Conservation (phyloP, 2,888 invertebrate genomes). For the Emesis furor region DNA sequence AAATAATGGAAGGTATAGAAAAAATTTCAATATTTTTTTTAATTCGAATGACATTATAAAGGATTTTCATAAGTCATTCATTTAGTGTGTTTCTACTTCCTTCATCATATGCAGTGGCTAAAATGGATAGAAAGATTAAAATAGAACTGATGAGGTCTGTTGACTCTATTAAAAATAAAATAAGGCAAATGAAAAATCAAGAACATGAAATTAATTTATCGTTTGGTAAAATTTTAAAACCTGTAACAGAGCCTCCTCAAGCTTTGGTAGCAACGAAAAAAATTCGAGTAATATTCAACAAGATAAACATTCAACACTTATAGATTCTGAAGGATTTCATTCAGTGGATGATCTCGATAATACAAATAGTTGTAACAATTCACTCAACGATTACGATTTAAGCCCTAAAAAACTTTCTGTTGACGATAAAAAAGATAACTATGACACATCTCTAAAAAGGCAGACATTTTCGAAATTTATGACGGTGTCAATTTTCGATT, state of each 20-base stretch:
- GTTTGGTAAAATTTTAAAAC: conserved; percentile 16
- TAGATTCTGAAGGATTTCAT: no score
- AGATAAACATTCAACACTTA: no score
- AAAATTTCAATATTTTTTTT: conserved; percentile 7
- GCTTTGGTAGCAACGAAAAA: not conserved
- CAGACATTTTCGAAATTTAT: not conserved
- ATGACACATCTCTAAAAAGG: not conserved
- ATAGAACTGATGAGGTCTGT: conserved; percentile 31
- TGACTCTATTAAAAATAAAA: conserved; percentile 36
- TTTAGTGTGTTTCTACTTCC: not conserved
- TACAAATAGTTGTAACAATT: not conserved
- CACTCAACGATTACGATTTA: not conserved
- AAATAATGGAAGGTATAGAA: conserved; percentile 18
- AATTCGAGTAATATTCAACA: no score
- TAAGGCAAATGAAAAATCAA: conserved; percentile 28
- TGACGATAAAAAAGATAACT: not conserved
- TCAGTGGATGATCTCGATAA: no score
- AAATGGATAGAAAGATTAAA: conserved; percentile 24
- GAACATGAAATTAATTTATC: conserved; percentile 10
- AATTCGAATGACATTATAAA: not conserved
- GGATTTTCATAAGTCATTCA: not conserved
- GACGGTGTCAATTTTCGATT: not conserved
- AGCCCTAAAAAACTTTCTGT: not conserved
- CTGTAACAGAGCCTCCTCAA: not conserved
- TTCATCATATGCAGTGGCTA: not conserved